phyloP scores from a whole-genome alignment of 2,113 vertebrate genomes.

The Myiagra hebetior region DNA sequence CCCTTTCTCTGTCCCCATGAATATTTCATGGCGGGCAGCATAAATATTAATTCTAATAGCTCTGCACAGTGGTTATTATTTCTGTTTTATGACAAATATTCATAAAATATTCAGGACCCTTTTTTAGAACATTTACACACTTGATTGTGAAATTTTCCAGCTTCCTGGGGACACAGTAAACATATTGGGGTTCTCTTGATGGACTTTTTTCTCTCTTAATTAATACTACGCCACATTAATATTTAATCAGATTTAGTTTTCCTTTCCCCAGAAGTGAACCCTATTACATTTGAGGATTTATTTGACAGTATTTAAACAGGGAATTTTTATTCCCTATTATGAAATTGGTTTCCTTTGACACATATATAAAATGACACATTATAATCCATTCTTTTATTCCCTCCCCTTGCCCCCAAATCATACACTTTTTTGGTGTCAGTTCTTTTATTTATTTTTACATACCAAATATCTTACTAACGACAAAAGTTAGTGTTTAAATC shows the following conservation, averaged over 20 bases:
- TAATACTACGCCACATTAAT: conserved; percentile 72
- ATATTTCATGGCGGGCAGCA: conserved; percentile 96
- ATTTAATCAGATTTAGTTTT: conserved; percentile 72
- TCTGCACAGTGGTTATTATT: conserved; percentile 98
- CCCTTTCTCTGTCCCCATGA: conserved; percentile 87
- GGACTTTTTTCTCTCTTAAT: conserved; percentile 75
- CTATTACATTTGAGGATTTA: conserved; percentile 51
- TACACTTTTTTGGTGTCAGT: background rate
- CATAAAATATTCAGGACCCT: conserved; percentile 94
- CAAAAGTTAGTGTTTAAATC: conserved; percentile 1
- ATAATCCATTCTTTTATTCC: conserved; percentile 51
- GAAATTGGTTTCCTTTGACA: conserved; percentile 50
- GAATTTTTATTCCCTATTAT: conserved; percentile 59
- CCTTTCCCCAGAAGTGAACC: conserved; percentile 64
- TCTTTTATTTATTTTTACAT: conserved; percentile 5
- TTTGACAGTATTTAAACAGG: conserved; percentile 69
- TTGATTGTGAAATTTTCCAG: conserved; percentile 78
- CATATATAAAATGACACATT: conserved; percentile 41
- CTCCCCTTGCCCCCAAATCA: conserved; percentile 28
- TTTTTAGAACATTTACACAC: conserved; percentile 86
- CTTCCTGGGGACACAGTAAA: conserved; percentile 76
- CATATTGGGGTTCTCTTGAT: conserved; percentile 80
- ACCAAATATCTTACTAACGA: background rate
- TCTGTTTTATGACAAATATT: conserved; percentile 94
- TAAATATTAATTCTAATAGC: conserved; percentile 99